Evolutionary conservation across 2,797 vertebrate genomes (phyloP).

Genomic region (Chromis chromis): DNA sequence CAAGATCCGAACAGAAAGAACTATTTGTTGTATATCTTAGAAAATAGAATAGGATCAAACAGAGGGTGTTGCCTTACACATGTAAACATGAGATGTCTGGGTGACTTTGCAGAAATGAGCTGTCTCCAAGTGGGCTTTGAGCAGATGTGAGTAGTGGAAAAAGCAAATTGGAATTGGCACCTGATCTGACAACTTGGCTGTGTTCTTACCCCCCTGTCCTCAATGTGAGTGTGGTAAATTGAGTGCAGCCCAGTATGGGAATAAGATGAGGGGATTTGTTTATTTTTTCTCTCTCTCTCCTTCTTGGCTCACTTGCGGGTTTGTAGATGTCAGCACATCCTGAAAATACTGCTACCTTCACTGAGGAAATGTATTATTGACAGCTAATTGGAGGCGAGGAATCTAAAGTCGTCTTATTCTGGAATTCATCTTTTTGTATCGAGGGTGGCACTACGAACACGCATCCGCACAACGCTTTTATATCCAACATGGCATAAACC

Average conservation of each 20-base stretch:
- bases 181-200: slow-evolving; percentile 74
- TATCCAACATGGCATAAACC: slow-evolving; percentile 54
- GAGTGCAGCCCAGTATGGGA: slow-evolving; percentile 57
- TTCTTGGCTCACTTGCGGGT: slow-evolving; percentile 24
- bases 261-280: slow-evolving; percentile 63
- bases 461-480: slow-evolving; percentile 6
- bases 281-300: slow-evolving; percentile 23
- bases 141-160: slow-evolving; percentile 71
- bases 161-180: slow-evolving; percentile 75
- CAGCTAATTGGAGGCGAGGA: slow-evolving; percentile 30
- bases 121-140: slow-evolving; percentile 55
- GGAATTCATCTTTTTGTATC: background rate
- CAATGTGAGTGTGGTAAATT: slow-evolving; percentile 48
- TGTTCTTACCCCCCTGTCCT: slow-evolving; percentile 57
- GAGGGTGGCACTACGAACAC: background rate
- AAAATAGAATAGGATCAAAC: slow-evolving; percentile 52
- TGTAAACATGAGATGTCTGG: slow-evolving; percentile 63
- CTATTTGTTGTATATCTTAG: slow-evolving; percentile 22
- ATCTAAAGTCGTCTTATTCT: too few relatives aligned
- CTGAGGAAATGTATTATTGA: slow-evolving; percentile 16
- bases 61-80: slow-evolving; percentile 38
- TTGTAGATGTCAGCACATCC: slow-evolving; percentile 49
- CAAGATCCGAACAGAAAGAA: background rate
- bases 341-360: slow-evolving; percentile 38
- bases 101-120: slow-evolving; percentile 68